Base-by-base conservation (phyloP, 2,888 invertebrate genomes). In the Limenitis camilla region DNA sequence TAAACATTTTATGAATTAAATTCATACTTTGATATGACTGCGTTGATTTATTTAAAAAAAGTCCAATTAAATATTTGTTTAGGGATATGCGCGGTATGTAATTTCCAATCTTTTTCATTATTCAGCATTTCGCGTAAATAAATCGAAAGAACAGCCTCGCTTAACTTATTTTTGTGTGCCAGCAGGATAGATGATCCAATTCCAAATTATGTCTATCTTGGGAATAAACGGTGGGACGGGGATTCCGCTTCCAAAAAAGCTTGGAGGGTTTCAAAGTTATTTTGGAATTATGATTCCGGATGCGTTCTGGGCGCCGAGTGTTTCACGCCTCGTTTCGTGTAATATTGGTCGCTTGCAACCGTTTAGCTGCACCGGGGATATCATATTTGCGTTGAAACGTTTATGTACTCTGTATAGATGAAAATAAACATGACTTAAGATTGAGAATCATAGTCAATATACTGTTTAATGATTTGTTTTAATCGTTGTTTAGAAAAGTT, bases 141-240 rank as follows among this genome's bases (percentile, higher is more conserved):
- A 58, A 58, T 52, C 47, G 43, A 29, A 32, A 48, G 46, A 52
- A 50, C 36, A 45, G 19, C 36, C 47, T 27, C 49, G 57, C 57
- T 52, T 49, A 52, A 55, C 49, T 58, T 84, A 87, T 85, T 84
- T 86, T 81, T 81, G 82, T 82, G 75, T 81, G 78, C 76, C 53
- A 52, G 66, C 74, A 79, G 81, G 85, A 88, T 88, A 86, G 85
- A 88, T 88, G 87, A 88, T 88, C 88, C 88, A 88, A 88, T 88
- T 88, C 87, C 85, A 86, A 88, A 87, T 88, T 88, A 88, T 88
- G 85, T 86, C 81, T 86, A 83, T 86, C 88, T 86, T 88, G 88
- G 88, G 88, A 88, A 88, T 88, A 84, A 85, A 83, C 86, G 76
- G 74, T 74, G 80, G 79, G 75, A 76, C 77, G 83, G 84, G 81